Evolutionary conservation across 2,888 invertebrate genomes (phyloP), one percentile per base, ranked within the genome.

Genomic region (Polyploca ridens): DNA sequence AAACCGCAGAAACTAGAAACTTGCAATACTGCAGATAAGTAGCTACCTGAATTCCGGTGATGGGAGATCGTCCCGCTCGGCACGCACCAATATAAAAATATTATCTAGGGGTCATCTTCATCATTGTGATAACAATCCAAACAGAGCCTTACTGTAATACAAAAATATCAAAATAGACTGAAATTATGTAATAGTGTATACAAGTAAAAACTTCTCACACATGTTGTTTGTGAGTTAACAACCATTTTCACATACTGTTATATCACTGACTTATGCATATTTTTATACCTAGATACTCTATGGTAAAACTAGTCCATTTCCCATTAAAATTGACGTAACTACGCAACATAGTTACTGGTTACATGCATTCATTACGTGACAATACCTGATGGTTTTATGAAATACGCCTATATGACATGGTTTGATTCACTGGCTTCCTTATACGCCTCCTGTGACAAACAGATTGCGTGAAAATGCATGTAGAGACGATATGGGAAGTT

Each of bases 331-430:
- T 41, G 60, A 61, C 27, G 44, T 27, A 61, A 44, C 41, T 27
- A 7, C n/a, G 16, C 38, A 1, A 41, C 61, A 8, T 41, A 61
- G 41, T 60, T 19, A 1, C 35, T 19, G 4, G 33, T 60, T 33
- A 35, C 33, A 14, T 27, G 19, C 41, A 61, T 63, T 58, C 63
- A 70, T 76, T 73, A 75, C 73, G 70, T 78, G 76, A 79, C 78
- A 78, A 79, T 75, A 74, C 66, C 61, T 59, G 13, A 58, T 11
- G 65, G 62, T 63, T 41, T 10, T 27, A 54, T 27, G 16, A 61
- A 27, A 27, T 14, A 61, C 27, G 13, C 27, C 41, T 10, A 61
- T 27, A 14, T 33, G 41, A 41, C 60, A 38, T 33, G 38, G 38
- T 33, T 41, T 61, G 41, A 13, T 62, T 62, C 46, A 44, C 27